Conservation (phyloP, 2,113 vertebrate species). For the Condylura cristata region DNA sequence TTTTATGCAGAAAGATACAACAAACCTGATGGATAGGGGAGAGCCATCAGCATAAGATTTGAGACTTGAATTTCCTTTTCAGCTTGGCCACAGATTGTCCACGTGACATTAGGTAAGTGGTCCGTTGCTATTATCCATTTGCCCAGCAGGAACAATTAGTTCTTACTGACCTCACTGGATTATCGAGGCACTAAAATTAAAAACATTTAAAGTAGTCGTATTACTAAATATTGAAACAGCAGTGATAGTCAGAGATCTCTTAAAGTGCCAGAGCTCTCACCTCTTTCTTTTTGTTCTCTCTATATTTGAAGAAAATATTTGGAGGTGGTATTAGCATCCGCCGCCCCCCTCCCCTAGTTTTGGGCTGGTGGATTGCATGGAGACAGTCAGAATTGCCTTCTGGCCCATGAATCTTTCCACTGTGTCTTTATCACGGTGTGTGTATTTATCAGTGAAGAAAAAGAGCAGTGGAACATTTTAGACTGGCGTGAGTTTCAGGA, state of each 20-base stretch:
- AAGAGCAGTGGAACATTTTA: background rate
- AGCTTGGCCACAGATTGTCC: background rate
- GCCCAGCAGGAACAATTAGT: background rate
- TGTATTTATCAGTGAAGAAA: background rate
- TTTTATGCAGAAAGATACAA: slow-evolving; percentile 30
- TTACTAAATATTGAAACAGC: slow-evolving; percentile 3
- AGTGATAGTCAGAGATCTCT: slow-evolving; percentile 18
- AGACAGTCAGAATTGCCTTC: background rate
- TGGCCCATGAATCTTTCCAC: background rate
- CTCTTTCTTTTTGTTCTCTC: background rate
- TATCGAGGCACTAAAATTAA: background rate
- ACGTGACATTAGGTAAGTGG: slow-evolving; percentile 2
- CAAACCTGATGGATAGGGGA: background rate
- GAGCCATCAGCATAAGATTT: background rate
- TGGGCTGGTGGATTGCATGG: slow-evolving; percentile 29
- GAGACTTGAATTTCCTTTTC: slow-evolving; percentile 22
- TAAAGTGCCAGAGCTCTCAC: background rate
- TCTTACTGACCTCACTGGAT: background rate
- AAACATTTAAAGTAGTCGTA: background rate
- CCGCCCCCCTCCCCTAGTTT: background rate
- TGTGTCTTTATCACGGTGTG: no score
- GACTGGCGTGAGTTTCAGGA: slow-evolving; percentile 16
- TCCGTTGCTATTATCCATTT: background rate
- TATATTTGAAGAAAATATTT: background rate
- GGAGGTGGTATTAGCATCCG: background rate